Conservation (phyloP, 2,113 vertebrate genomes). For the Donacobius atricapilla region DNA sequence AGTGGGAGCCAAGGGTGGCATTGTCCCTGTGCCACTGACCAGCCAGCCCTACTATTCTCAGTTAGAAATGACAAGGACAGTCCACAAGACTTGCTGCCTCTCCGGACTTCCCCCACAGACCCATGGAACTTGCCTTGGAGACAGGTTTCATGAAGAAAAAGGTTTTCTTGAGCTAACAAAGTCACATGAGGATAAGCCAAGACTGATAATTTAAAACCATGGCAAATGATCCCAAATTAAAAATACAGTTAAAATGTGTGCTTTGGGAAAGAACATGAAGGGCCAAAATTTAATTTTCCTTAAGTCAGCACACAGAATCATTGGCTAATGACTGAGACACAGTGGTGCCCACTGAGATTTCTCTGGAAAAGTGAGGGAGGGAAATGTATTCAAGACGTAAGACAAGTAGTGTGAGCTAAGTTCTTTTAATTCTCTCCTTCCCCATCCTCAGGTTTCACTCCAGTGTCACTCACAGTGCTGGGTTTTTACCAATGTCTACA, state of each 20-base stretch:
- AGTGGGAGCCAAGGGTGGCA: neutral
- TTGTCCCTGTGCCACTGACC: fast-evolving
- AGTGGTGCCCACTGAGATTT: neutral
- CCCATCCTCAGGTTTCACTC: neutral
- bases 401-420: neutral
- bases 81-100: neutral
- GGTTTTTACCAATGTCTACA: neutral
- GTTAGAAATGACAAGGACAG: neutral
- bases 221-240: neutral
- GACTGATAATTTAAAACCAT: neutral
- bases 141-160: neutral
- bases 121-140: neutral
- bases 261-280: neutral
- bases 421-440: neutral
- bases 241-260: neutral
- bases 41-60: neutral
- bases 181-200: neutral
- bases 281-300: neutral
- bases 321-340: neutral
- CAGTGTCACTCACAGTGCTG: neutral
- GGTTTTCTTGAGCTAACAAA: neutral
- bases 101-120: neutral
- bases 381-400: neutral
- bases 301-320: neutral
- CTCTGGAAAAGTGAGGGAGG: neutral